Conservation (phyloP, 1,140 invertebrate species). For the Ostrea denselamellosa region DNA sequence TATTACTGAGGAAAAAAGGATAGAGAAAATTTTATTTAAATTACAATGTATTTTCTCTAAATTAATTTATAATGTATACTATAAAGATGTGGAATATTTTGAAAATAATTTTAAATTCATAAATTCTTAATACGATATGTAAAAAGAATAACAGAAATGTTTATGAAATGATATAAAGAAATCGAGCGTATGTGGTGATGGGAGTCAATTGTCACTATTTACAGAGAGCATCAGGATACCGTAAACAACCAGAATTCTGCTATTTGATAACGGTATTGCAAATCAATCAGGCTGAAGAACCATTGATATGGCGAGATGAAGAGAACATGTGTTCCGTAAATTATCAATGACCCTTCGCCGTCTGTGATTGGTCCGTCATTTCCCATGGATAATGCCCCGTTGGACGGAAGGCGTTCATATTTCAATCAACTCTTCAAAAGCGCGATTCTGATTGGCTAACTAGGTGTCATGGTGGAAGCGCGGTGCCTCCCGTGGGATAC, state of each 20-base stretch:
- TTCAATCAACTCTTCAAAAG: conserved; percentile 42
- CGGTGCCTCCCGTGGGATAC: conserved; percentile 59
- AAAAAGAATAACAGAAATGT: not conserved
- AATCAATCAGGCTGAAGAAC: conserved; percentile 9
- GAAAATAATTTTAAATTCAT: too few relatives aligned
- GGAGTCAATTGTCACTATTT: not conserved
- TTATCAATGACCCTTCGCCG: conserved; percentile 53
- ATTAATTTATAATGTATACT: too few relatives aligned
- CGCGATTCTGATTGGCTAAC: conserved; percentile 55
- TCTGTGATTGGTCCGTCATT: conserved; percentile 52
- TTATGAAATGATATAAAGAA: not conserved
- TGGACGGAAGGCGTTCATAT: conserved; percentile 55
- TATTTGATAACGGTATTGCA: conserved; percentile 34
- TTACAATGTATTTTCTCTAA: too few relatives aligned
- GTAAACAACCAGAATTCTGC: not conserved
- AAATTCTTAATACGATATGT: too few relatives aligned
- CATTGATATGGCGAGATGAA: conserved; percentile 53
- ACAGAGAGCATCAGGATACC: not conserved
- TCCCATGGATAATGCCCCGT: conserved; percentile 52
- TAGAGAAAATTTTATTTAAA: too few relatives aligned
- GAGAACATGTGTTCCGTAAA: conserved; percentile 56
- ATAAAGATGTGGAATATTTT: too few relatives aligned
- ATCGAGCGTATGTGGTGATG: not conserved
- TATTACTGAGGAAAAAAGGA: too few relatives aligned
- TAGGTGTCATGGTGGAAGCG: conserved; percentile 54